A percentile compares a stretch with the other conserved stretches of the same genome.
Conservation (phyloP, 2,888 invertebrate genomes). For the Rosalia funebris region DNA sequence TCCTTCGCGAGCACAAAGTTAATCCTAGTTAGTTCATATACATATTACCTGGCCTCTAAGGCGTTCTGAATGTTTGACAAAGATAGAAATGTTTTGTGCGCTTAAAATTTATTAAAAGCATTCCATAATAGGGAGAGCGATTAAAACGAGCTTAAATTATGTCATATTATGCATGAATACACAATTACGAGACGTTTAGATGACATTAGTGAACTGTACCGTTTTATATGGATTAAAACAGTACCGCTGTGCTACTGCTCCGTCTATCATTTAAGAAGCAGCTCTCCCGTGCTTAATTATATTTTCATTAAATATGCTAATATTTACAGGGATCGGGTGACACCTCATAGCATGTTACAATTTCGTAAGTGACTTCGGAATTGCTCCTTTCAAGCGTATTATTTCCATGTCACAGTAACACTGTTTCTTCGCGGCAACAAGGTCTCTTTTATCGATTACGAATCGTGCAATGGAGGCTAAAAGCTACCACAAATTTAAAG, state of each 20-base stretch:
- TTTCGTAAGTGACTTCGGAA: too few relatives aligned
- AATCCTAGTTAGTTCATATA: conserved; percentile 28
- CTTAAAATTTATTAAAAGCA: conserved; percentile 37
- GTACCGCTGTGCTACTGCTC: conserved; percentile 21
- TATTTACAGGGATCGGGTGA: conserved; percentile 11
- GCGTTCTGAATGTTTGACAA: conserved; percentile 12
- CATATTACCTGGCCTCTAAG: conserved; percentile 5
- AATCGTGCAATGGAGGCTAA: too few relatives aligned
- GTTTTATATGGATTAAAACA: conserved; percentile 30
- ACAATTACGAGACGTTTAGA: conserved; percentile 55
- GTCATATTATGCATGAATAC: conserved; percentile 58
- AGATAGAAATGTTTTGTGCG: conserved; percentile 27
- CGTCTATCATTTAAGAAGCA: conserved; percentile 23
- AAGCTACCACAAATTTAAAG: too few relatives aligned
- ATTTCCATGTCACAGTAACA: too few relatives aligned
- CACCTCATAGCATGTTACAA: neutral
- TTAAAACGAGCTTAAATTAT: conserved; percentile 58
- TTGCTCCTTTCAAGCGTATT: too few relatives aligned
- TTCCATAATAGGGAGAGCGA: conserved; percentile 53
- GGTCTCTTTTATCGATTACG: too few relatives aligned
- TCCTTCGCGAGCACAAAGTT: conserved; percentile 13
- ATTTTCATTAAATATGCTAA: conserved; percentile 43
- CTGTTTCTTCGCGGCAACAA: too few relatives aligned
- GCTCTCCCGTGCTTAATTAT: conserved; percentile 40
- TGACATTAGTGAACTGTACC: conserved; percentile 42